Base-by-base conservation (phyloP, 2,888 invertebrate species). In the Colletes collaris region DNA sequence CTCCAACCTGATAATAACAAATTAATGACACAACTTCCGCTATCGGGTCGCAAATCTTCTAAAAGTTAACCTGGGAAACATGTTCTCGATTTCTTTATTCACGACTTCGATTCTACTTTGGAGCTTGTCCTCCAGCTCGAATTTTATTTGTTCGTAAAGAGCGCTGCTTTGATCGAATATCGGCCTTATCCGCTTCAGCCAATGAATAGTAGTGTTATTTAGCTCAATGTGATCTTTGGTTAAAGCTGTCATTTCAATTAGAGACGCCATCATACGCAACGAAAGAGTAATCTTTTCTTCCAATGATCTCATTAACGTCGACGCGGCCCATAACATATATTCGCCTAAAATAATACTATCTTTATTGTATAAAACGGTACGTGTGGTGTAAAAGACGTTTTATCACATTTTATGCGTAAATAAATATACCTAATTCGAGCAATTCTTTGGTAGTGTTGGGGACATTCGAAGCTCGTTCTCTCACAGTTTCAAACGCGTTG, bases 401-500 rank as follows among this genome's bases (percentile, higher is more conserved):
- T 16, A 16, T 16, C 16, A 40, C 27, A 27, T 27, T 27, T 27
- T 27, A 27, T 27, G 27, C 27, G 27, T 27, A 27, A 27, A 27
- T 27, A 27, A 27, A 27, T 27, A 27, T 27, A 92, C 92, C 92
- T 56, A 90, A 82, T 81, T 96, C 96, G 86, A 98, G 95, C 46
- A 98, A 93, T 88, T 98, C 97, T 86, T 96, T 96, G 0, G 98
- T 97, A 53, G 96, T 96, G 81, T 94, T 94, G 0, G 98, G 98
- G 84, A 96, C 95, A 86, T 95, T 95, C 11, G 96, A 91, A 0
- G 97, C 97, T 83, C 94, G 95, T 49, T 93, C 93, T 86, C 95
- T 95, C 71, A 98, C 95, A 40, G 93, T 93, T 92, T 96, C 95
- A 91, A 98, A 98, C 86, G 95, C 95, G 0, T 93, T 93, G 89